phyloP scores from a whole-genome alignment of 2,113 vertebrate species.

The Pseudopodoces humilis region DNA sequence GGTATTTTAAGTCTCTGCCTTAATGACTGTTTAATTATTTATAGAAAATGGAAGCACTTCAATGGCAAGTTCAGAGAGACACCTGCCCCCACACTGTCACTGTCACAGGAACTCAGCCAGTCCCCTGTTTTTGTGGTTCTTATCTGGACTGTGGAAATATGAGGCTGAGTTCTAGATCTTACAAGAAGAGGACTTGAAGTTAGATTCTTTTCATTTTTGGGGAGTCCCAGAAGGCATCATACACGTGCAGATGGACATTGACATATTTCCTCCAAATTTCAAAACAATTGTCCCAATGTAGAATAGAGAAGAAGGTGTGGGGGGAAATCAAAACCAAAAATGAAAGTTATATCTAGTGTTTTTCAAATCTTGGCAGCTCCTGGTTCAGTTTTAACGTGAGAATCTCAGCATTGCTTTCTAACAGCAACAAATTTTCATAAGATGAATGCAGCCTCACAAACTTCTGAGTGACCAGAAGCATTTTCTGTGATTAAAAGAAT shows the following conservation, averaged over 20 bases:
- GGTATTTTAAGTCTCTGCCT: not conserved
- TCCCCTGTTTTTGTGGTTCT: not conserved
- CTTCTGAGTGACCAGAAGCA: not conserved
- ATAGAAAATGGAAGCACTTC: not conserved
- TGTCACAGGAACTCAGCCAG: not conserved
- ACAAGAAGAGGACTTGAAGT: not conserved
- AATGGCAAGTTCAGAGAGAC: not conserved
- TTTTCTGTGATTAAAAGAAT: not conserved
- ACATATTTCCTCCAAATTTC: not conserved
- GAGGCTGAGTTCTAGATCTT: not conserved
- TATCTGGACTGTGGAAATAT: not conserved
- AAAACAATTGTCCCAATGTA: not conserved
- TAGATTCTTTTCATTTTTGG: not conserved
- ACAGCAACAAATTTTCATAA: not conserved
- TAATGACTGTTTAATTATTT: conserved; percentile 35
- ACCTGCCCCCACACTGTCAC: not conserved
- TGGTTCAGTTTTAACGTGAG: not conserved
- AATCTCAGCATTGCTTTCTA: rapidly evolving
- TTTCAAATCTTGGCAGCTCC: not conserved
- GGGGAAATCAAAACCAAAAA: not conserved
- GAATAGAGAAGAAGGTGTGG: rapidly evolving
- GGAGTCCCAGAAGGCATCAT: not conserved
- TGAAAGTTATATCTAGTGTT: not conserved
- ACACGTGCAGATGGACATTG: rapidly evolving
- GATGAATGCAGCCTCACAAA: not conserved